Evolutionary conservation across 2,797 vertebrate species (phyloP), one percentile per base, ranked within the genome.

Genomic region (Sus cebifrons): DNA sequence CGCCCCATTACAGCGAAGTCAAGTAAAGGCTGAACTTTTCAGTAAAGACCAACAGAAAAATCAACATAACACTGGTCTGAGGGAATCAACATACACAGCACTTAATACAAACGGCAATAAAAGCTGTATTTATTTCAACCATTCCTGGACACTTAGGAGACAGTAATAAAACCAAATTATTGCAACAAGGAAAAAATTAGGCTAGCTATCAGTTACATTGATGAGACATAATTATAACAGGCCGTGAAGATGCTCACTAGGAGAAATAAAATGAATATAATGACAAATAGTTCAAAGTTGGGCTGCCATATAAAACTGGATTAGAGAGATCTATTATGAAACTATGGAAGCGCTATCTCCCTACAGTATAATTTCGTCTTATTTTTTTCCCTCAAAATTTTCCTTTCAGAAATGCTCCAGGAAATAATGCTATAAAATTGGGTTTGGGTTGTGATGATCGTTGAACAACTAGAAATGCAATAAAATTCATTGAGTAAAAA

Each of bases 11-110:
- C 6, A 77, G 40, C 32, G 92, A 85, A 84, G 49, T 89, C 67
- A 92, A 95, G 27, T 94, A 62, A 88, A 71, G 92, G 68, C 78
- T 83, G 12, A 91, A 92, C 20, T 86, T 86, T 92, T 74, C 95
- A 81, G 20, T 64, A 73, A 16, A 91, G 32, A 84, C 7, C 25
- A 86, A 90, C 3, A 74, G 49, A 81, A 95, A 87, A 96, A 78
- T 84, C 86, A 92, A 92, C 29, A 85, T 3, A 87, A 62, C 20
- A 90, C 16, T 52, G 44, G 2, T 90, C 58, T 52, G 58, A 89
- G 25, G 49, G 21, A 95, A 73, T 64, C 86, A 89, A 89, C 16
- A 60, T n/a, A 62, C 8, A 60, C 91, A 32, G 14, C 23, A 84
- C 27, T 64, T 70, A 85, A 75, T 75, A 86, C 13, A 96, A 89